These are phyloP conservation scores for Drosophila neotestacea DNA, from an alignment of 2,888 invertebrate species.

Conservation along the genomic window DNA sequence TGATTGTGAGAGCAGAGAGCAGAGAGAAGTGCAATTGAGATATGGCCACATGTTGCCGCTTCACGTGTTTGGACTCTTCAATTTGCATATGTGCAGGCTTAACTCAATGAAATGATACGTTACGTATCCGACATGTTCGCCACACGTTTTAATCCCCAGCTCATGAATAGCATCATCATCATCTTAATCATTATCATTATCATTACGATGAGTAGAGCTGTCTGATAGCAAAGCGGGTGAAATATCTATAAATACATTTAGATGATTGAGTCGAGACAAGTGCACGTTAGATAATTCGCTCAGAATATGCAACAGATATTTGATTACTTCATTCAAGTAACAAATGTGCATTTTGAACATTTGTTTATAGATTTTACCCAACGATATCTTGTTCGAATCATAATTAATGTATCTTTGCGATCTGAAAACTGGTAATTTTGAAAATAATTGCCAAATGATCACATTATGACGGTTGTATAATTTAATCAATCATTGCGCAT, in stretches of 20 bases:
- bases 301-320: neutral
- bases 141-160: slow-evolving; percentile 37
- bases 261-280: neutral
- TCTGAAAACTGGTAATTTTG: neutral
- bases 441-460: no score
- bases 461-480: neutral
- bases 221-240: neutral
- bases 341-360: neutral
- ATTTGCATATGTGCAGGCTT: slow-evolving; percentile 48
- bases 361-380: neutral
- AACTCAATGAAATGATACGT: slow-evolving; percentile 32
- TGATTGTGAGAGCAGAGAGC: neutral
- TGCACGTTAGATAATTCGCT: neutral
- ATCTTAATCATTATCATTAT: no score
- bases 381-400: neutral
- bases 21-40: slow-evolving; percentile 3
- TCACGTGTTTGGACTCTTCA: slow-evolving; percentile 46
- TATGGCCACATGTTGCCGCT: slow-evolving; percentile 12
- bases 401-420: neutral
- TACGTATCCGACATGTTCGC: slow-evolving; percentile 58
- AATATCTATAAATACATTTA: slow-evolving; percentile 4
- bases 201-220: neutral
- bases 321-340: neutral
- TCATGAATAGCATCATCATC: slow-evolving; percentile 16
- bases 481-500: neutral